Base-by-base conservation (phyloP, 2,888 invertebrate species). In the Drosophila antonietae region DNA sequence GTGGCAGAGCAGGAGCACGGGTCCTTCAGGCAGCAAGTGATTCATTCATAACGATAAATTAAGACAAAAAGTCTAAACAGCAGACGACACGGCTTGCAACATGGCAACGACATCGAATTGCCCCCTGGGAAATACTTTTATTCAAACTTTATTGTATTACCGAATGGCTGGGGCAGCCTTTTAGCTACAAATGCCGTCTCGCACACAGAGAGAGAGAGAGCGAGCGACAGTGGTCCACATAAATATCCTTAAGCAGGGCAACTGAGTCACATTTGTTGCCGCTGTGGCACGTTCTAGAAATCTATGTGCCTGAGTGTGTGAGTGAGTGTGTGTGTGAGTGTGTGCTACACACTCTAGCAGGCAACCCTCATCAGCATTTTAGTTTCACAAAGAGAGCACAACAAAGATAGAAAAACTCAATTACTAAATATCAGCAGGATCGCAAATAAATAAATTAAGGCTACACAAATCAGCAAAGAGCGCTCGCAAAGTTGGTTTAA, bases 391-490 rank as follows among this genome's bases (percentile, higher is more conserved):
- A 78, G 9, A 9, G 41, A 41, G 18, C 10, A 18, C 7, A 12
- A 33, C 49, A 18, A 49, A 61, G 51, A 51, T 51, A 51, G 41
- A 46, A 44, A 85, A 89, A 87, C 87, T 87, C 85, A 89, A 87
- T 87, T 87, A 89, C 75, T 57, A 69, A 78, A 84, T 87, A 84
- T 87, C 84, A 68, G 81, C 35, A 69, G 81, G 83, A 87, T 87
- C 87, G 78, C 83, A 85, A 88, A 88, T 88, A 89, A 87, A 87
- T 89, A 87, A 87, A 88, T 85, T 87, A 89, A 83, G 81, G 83
- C 68, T 71, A 83, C 80, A 85, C 80, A 85, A 87, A 88, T 86
- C 88, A 76, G 71, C 68, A 75, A 72, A 78, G 68, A 78, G 72
- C 68, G 73, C 67, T 75, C 66, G 55, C 77, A 78, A 88, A 86